phyloP scores from a whole-genome alignment of 2,888 invertebrate genomes.

The Teinopalpus imperialis region DNA sequence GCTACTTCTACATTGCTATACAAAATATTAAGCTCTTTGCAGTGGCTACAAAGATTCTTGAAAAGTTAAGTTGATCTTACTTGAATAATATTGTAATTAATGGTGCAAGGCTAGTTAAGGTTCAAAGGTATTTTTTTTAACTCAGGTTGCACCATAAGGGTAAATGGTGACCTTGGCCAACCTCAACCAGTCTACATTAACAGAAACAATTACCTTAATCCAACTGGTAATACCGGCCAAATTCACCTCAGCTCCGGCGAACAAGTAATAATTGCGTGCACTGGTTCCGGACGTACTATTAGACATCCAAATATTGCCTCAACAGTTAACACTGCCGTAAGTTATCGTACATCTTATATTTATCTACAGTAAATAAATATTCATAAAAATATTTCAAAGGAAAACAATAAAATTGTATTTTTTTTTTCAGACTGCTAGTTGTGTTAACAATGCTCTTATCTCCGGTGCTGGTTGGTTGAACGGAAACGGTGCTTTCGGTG shows the following conservation, averaged over 20 bases:
- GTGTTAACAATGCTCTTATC: constrained; percentile 48
- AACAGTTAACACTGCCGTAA: constrained; percentile 44
- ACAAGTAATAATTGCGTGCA: constrained; percentile 50
- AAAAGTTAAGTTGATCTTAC: too few relatives aligned
- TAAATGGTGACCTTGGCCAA: constrained; percentile 69
- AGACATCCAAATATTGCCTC: constrained; percentile 46
- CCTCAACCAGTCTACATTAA: constrained; percentile 82
- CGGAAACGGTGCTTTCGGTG: constrained; percentile 53
- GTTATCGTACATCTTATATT: constrained; percentile 26
- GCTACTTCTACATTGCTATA: too few relatives aligned
- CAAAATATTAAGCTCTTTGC: too few relatives aligned
- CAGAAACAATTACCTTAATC: constrained; percentile 48
- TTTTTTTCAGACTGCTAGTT: constrained; percentile 51
- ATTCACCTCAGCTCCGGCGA: constrained; percentile 50
- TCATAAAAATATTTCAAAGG: too few relatives aligned
- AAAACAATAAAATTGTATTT: too few relatives aligned
- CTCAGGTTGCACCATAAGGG: constrained; percentile 62
- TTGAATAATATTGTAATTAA: too few relatives aligned
- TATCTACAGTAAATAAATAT: too few relatives aligned
- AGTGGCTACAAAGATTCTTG: too few relatives aligned
- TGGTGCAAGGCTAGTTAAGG: too few relatives aligned
- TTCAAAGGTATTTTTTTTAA: not conserved
- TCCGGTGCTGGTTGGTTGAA: constrained; percentile 56
- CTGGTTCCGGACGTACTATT: constrained; percentile 50
- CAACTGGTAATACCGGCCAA: constrained; percentile 50